phyloP scores from a whole-genome alignment of 1,140 invertebrate species.

The Chymomyza costata region DNA sequence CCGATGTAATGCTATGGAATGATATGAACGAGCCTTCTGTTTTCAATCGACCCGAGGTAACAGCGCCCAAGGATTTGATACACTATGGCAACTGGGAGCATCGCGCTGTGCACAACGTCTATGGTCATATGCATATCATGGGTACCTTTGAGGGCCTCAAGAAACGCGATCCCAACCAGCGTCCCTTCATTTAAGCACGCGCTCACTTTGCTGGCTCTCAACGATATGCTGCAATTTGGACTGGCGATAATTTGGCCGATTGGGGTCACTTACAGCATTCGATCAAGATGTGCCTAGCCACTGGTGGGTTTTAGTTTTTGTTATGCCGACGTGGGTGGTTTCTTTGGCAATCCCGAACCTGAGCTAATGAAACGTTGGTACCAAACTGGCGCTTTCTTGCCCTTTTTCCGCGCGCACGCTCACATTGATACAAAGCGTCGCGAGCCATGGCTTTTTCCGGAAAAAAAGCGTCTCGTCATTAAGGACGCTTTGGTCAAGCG shows the following conservation, averaged over 20 bases:
- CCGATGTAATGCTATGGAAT: constrained; percentile 96
- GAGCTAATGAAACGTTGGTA: constrained; percentile 97
- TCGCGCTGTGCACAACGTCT: constrained; percentile 97
- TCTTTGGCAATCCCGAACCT: constrained; percentile 96
- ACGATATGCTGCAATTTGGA: constrained; percentile 95
- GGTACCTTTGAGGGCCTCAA: constrained; percentile 88
- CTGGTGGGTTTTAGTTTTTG: constrained; percentile 95
- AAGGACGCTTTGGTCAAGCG: constrained; percentile 87
- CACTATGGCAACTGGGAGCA: constrained; percentile 94
- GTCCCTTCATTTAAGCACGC: constrained; percentile 95
- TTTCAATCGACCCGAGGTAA: constrained; percentile 98
- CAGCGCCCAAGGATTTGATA: constrained; percentile 89
- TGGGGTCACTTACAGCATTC: constrained; percentile 93
- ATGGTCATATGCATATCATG: constrained; percentile 84
- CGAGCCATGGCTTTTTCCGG: constrained; percentile 96
- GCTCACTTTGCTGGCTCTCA: constrained; percentile 95
- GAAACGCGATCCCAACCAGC: constrained; percentile 80
- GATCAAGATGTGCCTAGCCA: constrained; percentile 97
- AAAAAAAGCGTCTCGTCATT: constrained; percentile 85
- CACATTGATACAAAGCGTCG: constrained; percentile 95
- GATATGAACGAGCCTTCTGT: constrained; percentile 99
- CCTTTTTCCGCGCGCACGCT: constrained; percentile 81
- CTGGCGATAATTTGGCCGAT: constrained; percentile 96
- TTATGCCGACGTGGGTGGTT: constrained; percentile 98
- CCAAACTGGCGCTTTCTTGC: constrained; percentile 83